A percentile compares a stretch with the other conserved stretches of the same genome.
phyloP scores from a whole-genome alignment of 2,113 vertebrate species.

The Gulo gulo region DNA sequence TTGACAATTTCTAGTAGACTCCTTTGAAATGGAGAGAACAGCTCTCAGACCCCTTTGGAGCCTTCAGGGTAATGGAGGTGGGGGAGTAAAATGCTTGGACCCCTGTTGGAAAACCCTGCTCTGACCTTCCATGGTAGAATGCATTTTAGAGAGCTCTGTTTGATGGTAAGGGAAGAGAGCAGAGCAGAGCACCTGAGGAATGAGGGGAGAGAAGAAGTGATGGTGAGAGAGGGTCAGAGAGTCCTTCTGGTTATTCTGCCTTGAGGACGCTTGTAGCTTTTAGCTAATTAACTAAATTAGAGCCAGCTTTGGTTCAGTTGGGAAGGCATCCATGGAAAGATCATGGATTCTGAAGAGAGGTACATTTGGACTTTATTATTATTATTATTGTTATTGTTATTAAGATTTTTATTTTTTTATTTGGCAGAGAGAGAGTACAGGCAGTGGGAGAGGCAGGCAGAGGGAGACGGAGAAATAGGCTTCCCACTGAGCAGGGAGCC shows the following conservation, averaged over 20 bases:
- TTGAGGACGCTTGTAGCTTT: background rate
- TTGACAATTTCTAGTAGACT: background rate
- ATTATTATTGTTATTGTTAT: too few species aligned
- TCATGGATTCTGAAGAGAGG: background rate
- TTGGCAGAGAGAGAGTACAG: too few species aligned
- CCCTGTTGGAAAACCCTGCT: too few species aligned
- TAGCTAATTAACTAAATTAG: background rate
- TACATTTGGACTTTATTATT: background rate
- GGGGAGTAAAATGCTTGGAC: too few species aligned
- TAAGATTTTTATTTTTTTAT: too few species aligned
- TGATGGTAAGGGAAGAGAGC: background rate
- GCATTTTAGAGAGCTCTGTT: background rate
- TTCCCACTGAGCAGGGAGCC: too few species aligned
- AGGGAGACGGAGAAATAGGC: too few species aligned
- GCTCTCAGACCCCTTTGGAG: background rate
- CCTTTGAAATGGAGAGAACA: background rate
- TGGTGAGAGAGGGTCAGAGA: background rate
- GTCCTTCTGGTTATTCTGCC: background rate
- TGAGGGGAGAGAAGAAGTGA: background rate
- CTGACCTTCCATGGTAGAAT: background rate
- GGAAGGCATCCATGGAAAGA: background rate
- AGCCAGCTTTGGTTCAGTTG: background rate
- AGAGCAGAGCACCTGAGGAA: background rate
- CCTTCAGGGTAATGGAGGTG: background rate
- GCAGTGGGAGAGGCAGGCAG: too few species aligned